phyloP scores from a whole-genome alignment of 1,140 invertebrate species.

The Mylabris phalerata region DNA sequence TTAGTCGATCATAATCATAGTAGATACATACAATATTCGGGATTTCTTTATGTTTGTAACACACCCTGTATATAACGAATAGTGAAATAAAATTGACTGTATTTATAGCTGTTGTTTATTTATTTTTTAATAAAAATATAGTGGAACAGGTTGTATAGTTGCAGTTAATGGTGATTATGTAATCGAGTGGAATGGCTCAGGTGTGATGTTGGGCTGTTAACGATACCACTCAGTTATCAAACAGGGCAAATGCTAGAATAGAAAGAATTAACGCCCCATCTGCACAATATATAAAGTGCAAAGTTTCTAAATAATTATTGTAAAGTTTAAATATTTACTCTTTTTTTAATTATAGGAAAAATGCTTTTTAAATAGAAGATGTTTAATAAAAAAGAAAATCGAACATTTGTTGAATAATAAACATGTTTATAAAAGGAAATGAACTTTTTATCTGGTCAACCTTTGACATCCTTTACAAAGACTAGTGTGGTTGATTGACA shows the following conservation, averaged over 20 bases:
- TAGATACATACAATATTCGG: constrained; percentile 9
- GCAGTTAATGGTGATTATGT: constrained; percentile 4
- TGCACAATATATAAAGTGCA: constrained; percentile 12
- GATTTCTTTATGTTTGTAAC: constrained; percentile 25
- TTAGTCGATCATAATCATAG: constrained; percentile 17
- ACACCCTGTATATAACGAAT: constrained; percentile 30
- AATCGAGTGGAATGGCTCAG: constrained; percentile 13
- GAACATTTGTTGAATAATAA: constrained; percentile 23
- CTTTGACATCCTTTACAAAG: constrained; percentile 29
- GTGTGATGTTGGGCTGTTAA: constrained; percentile 9
- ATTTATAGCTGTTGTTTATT: constrained; percentile 22
- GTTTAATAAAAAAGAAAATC: constrained; percentile 9
- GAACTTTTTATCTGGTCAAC: constrained; percentile 36
- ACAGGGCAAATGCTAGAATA: constrained; percentile 8
- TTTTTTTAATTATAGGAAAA: neutral
- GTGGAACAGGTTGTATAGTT: no score
- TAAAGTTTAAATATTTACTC: no score
- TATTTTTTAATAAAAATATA: no score
- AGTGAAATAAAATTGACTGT: constrained; percentile 32
- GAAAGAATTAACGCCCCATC: constrained; percentile 12
- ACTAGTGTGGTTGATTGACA: constrained; percentile 31
- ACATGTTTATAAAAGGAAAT: constrained; percentile 35
- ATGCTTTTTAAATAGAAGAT: neutral
- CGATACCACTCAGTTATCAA: constrained; percentile 9
- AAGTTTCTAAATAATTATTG: constrained; percentile 7